Percentiles rank a stretch among this genome's conserved stretches.
These are phyloP conservation scores for Procambarus clarkii DNA, from an alignment of 1,140 invertebrate species.

Conservation along the genomic window DNA sequence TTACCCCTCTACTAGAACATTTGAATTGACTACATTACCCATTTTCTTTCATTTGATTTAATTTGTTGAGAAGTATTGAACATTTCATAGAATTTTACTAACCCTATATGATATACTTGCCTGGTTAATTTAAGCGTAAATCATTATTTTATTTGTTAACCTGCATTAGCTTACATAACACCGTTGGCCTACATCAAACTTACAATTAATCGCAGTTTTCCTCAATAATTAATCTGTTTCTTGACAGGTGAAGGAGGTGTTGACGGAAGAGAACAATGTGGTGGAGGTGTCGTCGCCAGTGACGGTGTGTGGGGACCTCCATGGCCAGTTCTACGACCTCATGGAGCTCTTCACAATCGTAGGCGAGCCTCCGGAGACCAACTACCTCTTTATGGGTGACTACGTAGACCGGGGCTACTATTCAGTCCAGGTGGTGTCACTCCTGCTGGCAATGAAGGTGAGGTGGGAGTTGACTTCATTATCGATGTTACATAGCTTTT, in stretches of 20 bases:
- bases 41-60: too few relatives aligned
- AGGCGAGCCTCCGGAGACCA: slow-evolving; percentile 77
- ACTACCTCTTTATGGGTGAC: slow-evolving; percentile 79
- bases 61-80: too few relatives aligned
- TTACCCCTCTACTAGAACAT: too few relatives aligned
- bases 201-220: background rate
- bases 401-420: slow-evolving; percentile 77
- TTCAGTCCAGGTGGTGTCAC: slow-evolving; percentile 77
- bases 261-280: slow-evolving; percentile 26
- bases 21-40: too few relatives aligned
- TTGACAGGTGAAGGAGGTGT: slow-evolving; percentile 11
- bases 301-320: slow-evolving; percentile 77
- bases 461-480: background rate
- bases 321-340: slow-evolving; percentile 80
- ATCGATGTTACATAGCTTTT: too few relatives aligned
- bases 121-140: too few relatives aligned
- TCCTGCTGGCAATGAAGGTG: slow-evolving; percentile 80
- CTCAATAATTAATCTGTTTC: background rate
- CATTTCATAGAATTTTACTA: too few relatives aligned
- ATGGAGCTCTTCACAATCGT: slow-evolving; percentile 79
- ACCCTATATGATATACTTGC: too few relatives aligned
- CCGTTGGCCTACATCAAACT: too few relatives aligned
- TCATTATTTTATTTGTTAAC: too few relatives aligned
- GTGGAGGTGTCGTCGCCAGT: slow-evolving; percentile 60
- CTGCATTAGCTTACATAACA: too few relatives aligned